Conservation (phyloP, 2,113 vertebrate genomes). For the Murina feae region DNA sequence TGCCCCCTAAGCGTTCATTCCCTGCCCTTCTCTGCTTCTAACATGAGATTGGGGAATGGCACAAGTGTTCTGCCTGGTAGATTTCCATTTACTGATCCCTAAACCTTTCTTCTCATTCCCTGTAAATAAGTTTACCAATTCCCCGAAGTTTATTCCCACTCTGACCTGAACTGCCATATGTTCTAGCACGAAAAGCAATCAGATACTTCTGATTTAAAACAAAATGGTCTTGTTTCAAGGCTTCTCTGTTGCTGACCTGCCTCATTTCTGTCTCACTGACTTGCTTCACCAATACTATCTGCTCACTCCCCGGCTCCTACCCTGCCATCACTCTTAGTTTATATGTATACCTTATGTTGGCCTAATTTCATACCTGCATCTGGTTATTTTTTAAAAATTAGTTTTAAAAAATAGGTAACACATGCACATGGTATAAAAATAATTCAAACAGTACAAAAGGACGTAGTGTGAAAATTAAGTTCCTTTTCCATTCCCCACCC, state of each 20-base stretch:
- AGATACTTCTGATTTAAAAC: background rate
- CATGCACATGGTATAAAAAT: background rate
- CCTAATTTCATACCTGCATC: background rate
- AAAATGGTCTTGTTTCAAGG: background rate
- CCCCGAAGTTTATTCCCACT: background rate
- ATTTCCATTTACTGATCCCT: background rate
- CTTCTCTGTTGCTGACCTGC: background rate
- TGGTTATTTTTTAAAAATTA: slow-evolving; percentile 1
- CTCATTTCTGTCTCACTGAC: background rate
- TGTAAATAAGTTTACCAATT: background rate
- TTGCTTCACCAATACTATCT: background rate
- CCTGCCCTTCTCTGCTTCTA: background rate
- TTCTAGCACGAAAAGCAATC: background rate
- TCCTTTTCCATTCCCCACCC: background rate
- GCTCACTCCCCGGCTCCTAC: background rate
- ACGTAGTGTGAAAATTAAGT: background rate
- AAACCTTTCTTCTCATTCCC: background rate
- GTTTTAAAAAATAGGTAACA: slow-evolving; percentile 7
- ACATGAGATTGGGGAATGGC: background rate
- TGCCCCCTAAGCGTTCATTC: too few relatives aligned
- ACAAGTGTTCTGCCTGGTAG: background rate
- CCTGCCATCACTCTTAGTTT: background rate
- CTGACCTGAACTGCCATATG: background rate
- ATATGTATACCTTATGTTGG: background rate
- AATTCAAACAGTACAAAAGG: background rate